These are phyloP conservation scores for Gnathonemus echidnorhynchus DNA, from an alignment of 2,113 vertebrate genomes.

Conservation along the genomic window DNA sequence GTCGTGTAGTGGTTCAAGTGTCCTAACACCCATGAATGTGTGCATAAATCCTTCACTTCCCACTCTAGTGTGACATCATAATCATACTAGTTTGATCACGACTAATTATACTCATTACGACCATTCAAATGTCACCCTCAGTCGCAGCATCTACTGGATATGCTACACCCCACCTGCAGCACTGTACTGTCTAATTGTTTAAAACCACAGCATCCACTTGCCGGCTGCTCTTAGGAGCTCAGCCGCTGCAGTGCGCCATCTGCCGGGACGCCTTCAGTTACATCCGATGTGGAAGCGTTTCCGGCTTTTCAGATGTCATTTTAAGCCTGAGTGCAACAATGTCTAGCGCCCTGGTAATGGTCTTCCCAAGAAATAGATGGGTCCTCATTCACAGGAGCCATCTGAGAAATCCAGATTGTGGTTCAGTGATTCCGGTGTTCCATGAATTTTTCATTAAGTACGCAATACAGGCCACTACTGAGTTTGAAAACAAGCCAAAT, in stretches of 20 bases:
- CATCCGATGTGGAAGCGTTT: background rate
- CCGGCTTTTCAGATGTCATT: background rate
- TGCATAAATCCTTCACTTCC: background rate
- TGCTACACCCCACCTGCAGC: background rate
- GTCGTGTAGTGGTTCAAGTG: background rate
- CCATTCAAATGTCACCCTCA: background rate
- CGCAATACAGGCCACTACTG: background rate
- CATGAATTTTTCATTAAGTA: background rate
- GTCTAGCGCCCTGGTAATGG: background rate
- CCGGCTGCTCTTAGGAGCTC: background rate
- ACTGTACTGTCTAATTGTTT: background rate
- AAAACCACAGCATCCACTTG: background rate
- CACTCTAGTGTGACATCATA: background rate
- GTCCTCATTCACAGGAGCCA: background rate
- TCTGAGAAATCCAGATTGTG: background rate
- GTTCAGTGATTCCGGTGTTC: background rate
- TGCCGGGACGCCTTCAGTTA: background rate
- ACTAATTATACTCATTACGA: background rate
- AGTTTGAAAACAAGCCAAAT: background rate
- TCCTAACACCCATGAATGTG: background rate
- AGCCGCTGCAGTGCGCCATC: background rate
- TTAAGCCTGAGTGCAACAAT: background rate
- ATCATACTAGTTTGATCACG: background rate
- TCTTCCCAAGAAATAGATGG: background rate
- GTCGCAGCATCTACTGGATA: background rate